A percentile compares a stretch with the other conserved stretches of the same genome.
Evolutionary conservation across 2,888 invertebrate species (phyloP).

Genomic region (Chymomyza caudatula): DNA sequence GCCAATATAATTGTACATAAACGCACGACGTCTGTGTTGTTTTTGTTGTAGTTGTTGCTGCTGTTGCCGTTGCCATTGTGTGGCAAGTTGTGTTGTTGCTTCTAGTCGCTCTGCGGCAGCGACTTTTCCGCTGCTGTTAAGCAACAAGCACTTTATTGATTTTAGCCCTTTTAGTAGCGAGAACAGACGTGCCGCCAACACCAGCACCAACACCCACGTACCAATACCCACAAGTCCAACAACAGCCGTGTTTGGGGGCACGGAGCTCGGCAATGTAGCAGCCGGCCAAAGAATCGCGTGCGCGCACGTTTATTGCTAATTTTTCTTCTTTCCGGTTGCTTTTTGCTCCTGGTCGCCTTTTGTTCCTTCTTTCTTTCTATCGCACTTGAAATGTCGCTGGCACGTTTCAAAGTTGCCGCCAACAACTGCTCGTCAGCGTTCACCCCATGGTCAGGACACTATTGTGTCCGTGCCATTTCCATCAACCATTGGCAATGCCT

Average conservation of each 20-base stretch:
- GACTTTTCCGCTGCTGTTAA: slow-evolving; percentile 22
- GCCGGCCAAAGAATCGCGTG: slow-evolving; percentile 52
- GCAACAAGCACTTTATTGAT: slow-evolving; percentile 76
- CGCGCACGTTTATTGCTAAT: slow-evolving; percentile 68
- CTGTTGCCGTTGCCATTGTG: slow-evolving; percentile 17
- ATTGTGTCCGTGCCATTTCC: too few species aligned
- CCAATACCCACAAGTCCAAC: not conserved
- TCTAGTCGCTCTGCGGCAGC: slow-evolving; percentile 3
- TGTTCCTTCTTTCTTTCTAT: slow-evolving; percentile 14
- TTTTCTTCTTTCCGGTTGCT: slow-evolving; percentile 34
- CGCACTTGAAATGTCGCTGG: slow-evolving; percentile 13
- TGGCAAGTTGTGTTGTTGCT: slow-evolving; percentile 3
- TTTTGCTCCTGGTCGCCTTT: slow-evolving; percentile 18
- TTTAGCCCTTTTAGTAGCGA: slow-evolving; percentile 64
- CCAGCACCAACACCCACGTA: not conserved
- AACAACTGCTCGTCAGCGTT: slow-evolving; percentile 4
- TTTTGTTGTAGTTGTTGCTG: slow-evolving; percentile 25
- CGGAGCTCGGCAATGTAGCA: not conserved
- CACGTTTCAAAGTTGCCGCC: slow-evolving; percentile 28
- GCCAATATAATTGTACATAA: slow-evolving; percentile 66
- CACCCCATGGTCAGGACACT: not conserved
- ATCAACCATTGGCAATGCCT: not conserved
- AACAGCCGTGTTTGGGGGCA: not conserved
- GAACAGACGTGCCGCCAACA: slow-evolving; percentile 20
- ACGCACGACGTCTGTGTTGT: slow-evolving; percentile 25